Base-by-base conservation (phyloP, 2,797 vertebrate species). In the Antennarius maculatus region DNA sequence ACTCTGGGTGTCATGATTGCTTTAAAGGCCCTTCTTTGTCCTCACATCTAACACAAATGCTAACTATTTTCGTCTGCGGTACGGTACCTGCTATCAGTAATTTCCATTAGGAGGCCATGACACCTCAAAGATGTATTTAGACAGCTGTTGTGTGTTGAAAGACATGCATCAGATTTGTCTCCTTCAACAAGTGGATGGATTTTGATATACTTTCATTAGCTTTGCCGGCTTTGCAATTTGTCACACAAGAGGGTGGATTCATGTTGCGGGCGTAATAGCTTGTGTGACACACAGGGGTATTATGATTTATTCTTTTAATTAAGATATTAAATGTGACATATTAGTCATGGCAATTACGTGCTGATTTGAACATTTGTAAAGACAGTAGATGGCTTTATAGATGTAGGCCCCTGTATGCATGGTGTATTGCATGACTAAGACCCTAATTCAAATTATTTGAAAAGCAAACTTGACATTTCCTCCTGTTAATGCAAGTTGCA, bases 241-340 rank as follows among this genome's bases (percentile, higher is more conserved):
- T 77, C 68, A 49, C 76, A 71, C 68, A 46, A 61, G 66, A 69
- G 59, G 71, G 58, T 0, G 34, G 72, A 69, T 80, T 81, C 54
- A 50, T 81, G 69, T 39, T 8, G 37, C 37, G 37, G 10, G 52
- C 61, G 48, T 84, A 81, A 75, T 55, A 72, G 56, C 57, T 61
- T 68, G 37, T 37, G 53, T 56, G 82, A 84, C 71, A 81, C 65
- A 56, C 6, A 53, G 46, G 45, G 50, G 45, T 69, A 73, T 79
- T 69, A 64, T 83, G 82, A 89, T 89, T 85, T 83, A 86, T 86
- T 76, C 61, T 75, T 69, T 78, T 81, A 85, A 87, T 89, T 84
- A 87, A 69, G 64, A 80, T 64, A 70, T 69, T 77, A 76, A 86
- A 87, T 61, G 67, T 79, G 79, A 81, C 71, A 77, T 79, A 86